Base-by-base conservation (phyloP, 2,797 vertebrate genomes). In the Pipistrellus pygmaeus region DNA sequence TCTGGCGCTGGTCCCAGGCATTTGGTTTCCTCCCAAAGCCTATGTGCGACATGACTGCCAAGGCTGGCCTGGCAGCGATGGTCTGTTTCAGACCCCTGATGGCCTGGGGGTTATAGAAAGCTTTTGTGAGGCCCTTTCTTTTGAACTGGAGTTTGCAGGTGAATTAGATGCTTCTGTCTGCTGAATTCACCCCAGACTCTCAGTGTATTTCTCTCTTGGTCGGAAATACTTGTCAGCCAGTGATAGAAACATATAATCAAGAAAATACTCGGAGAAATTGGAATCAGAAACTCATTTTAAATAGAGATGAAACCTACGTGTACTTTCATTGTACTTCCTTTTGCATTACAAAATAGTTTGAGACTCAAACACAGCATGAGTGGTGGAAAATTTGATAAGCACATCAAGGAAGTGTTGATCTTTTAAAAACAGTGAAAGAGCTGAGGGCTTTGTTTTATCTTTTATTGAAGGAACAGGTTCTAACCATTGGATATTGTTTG, bases 11-110 rank as follows among this genome's bases (percentile, higher is more conserved):
- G 12, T 64, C 14, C 38, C 53, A 72, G 38, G 2, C 38, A 17
- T 64, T 66, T 69, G 41, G 77, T 78, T 60, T 23, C 38, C 80
- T 81, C 35, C 57, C 90, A 82, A 64, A 66, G 32, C 77, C 46
- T 94, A 11, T n/a, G 35, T 21, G 51, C 15, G 60, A 48, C 66
- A 23, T 76, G 51, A 69, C 30, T 62, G 20, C 35, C 20, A 3
- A 35, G 3, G 30, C 38, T 72, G 13, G 2, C 53, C 0, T 3
- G 2, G 12, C 27, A 15, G 6, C 21, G 27, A 41, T 1, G 57
- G 35, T 69, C 15, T 69, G 69, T 71, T 51, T 17, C n/a, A 55
- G 20, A 60, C 32, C 62, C 90, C 53, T 55, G 20, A 46, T 60
- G 68, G 68, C 35, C 32, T 15, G 3, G 23, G 41, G 48, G 8